Percentiles rank a stretch among this genome's conserved stretches.
phyloP scores from a whole-genome alignment of 2,113 vertebrate species.

The Leucopsar rothschildi region DNA sequence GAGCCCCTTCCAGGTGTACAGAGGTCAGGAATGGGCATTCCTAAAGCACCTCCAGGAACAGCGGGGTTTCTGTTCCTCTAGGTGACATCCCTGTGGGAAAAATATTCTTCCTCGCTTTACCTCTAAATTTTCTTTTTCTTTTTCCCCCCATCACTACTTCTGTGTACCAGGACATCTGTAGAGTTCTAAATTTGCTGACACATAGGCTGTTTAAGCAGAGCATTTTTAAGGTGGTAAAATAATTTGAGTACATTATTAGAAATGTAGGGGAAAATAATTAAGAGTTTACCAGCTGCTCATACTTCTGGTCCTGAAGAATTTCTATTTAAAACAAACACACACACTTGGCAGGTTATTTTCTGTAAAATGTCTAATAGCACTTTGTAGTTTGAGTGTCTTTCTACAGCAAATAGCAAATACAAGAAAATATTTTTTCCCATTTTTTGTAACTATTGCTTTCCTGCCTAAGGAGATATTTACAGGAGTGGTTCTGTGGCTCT shows the following conservation, averaged over 20 bases:
- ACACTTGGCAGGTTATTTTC: background rate
- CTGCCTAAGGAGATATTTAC: background rate
- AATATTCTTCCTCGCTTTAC: background rate
- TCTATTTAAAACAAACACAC: conserved; percentile 18
- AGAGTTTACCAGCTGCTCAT: conserved; percentile 29
- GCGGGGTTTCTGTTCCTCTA: too few species aligned
- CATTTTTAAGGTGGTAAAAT: conserved; percentile 47
- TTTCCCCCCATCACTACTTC: background rate
- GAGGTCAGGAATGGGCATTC: background rate
- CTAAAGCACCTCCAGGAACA: background rate
- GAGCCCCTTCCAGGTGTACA: background rate
- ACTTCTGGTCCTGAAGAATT: conserved; percentile 18
- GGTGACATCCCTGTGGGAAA: background rate
- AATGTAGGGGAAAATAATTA: conserved; percentile 10
- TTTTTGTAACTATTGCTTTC: background rate
- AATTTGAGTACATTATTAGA: conserved; percentile 33
- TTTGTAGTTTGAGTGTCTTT: background rate
- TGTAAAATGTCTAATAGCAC: background rate
- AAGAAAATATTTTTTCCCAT: background rate
- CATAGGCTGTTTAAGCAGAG: background rate
- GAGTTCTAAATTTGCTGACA: conserved; percentile 18
- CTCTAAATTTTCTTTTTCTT: background rate
- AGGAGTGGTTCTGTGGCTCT: background rate
- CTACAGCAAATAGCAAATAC: background rate
- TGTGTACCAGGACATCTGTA: conserved; percentile 16